Evolutionary conservation across 2,797 vertebrate genomes (phyloP).

Genomic region (Coranthus polyacanthus): DNA sequence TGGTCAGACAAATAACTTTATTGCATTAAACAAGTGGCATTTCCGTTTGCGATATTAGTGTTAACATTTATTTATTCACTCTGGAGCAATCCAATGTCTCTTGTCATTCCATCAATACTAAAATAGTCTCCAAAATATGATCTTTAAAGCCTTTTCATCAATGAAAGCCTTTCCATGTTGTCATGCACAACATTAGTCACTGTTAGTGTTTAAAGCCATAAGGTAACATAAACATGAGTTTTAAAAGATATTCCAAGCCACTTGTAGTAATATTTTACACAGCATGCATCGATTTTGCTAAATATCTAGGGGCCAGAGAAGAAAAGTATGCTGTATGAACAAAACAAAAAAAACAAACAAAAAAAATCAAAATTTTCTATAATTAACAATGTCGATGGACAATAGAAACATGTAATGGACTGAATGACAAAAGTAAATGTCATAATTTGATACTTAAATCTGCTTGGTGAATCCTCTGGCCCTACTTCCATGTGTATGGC

Average conservation of each 20-base stretch:
- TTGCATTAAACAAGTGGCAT: constrained; percentile 71
- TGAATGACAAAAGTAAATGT: constrained; percentile 15
- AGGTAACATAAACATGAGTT: constrained; percentile 33
- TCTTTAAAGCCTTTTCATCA: constrained; percentile 47
- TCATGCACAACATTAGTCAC: constrained; percentile 69
- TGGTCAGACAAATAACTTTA: constrained; percentile 67
- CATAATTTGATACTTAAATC: constrained; percentile 10
- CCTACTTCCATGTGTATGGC: constrained; percentile 12
- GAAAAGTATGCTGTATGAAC: constrained; percentile 25
- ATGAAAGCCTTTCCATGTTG: constrained; percentile 31
- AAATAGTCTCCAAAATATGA: constrained; percentile 55
- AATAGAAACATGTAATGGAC: neutral
- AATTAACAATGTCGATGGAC: constrained; percentile 2
- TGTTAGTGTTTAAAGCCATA: constrained; percentile 65
- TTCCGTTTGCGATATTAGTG: constrained; percentile 57
- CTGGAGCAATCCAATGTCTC: constrained; percentile 24
- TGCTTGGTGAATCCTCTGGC: constrained; percentile 23
- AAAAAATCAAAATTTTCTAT: neutral
- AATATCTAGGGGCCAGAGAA: constrained; percentile 39
- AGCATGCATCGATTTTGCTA: constrained; percentile 66
- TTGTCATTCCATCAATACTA: constrained; percentile 37
- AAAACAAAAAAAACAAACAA: no score
- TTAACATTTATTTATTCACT: constrained; percentile 56
- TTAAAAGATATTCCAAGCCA: constrained; percentile 24
- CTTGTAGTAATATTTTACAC: constrained; percentile 37